These are phyloP conservation scores for Dendroctonus valens DNA, from an alignment of 1,140 invertebrate species.

Conservation along the genomic window DNA sequence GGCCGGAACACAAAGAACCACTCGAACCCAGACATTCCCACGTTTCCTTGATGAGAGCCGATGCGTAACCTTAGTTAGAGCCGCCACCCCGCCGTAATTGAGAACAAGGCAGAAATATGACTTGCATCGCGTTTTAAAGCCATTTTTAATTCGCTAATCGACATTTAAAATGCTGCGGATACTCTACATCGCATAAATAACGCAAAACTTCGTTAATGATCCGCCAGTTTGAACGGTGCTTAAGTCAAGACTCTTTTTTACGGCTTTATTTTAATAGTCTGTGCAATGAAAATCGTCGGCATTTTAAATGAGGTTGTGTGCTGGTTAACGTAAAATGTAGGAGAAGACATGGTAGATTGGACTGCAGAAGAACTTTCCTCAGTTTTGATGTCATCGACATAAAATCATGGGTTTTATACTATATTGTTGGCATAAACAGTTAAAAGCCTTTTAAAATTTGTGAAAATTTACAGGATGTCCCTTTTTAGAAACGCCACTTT, in stretches of 20 bases:
- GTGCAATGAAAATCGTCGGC: background rate
- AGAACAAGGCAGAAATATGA: conserved; percentile 25
- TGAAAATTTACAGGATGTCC: no score
- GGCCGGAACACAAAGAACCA: background rate
- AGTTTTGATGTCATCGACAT: no score
- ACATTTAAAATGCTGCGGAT: conserved; percentile 20
- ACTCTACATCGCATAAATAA: conserved; percentile 21
- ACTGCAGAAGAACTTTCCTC: no score
- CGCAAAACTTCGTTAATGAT: conserved; percentile 16
- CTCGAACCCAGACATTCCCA: conserved; percentile 7
- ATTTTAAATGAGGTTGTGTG: background rate
- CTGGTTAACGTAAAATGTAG: no score
- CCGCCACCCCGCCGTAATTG: conserved; percentile 14
- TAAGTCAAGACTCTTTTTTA: conserved; percentile 9
- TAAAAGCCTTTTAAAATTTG: no score
- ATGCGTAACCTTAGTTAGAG: conserved; percentile 14
- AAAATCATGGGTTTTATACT: no score
- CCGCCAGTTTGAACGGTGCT: conserved; percentile 6
- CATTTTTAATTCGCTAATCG: conserved; percentile 21
- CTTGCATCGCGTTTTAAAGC: conserved; percentile 12
- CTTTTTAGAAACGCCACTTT: no score
- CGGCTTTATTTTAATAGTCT: conserved; percentile 4
- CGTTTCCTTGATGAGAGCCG: conserved; percentile 12
- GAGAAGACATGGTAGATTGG: no score
- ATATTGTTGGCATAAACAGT: no score